Conservation (phyloP, 2,113 vertebrate species). For the Lates calcarifer region DNA sequence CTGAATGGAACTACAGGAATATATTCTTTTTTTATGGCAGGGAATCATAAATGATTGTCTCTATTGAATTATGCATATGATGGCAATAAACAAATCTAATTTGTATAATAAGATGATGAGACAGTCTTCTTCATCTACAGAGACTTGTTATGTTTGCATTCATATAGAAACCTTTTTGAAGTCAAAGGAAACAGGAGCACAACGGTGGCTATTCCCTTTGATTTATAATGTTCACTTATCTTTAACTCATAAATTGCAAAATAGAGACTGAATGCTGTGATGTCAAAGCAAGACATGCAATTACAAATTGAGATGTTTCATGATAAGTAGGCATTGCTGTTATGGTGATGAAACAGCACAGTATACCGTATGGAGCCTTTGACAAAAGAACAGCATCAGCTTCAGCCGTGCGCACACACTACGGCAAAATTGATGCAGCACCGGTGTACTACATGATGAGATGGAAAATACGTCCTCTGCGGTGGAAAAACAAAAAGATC, state of each 20-base stretch:
- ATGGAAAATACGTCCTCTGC: slow-evolving; percentile 11
- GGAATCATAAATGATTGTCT: slow-evolving; percentile 50
- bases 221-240: slow-evolving; percentile 73
- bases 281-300: slow-evolving; percentile 65
- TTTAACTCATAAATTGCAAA: slow-evolving; percentile 77
- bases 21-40: slow-evolving; percentile 43
- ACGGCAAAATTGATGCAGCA: slow-evolving; percentile 22
- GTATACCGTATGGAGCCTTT: slow-evolving; percentile 18
- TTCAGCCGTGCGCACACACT: slow-evolving; percentile 9
- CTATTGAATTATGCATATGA: slow-evolving; percentile 70
- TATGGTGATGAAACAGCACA: slow-evolving; percentile 42
- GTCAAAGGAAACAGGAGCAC: slow-evolving; percentile 67
- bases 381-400: slow-evolving; percentile 45
- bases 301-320: slow-evolving; percentile 70
- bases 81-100: slow-evolving; percentile 62
- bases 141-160: slow-evolving; percentile 67
- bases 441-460: slow-evolving; percentile 9
- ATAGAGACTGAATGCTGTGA: slow-evolving; percentile 61
- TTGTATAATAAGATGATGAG: slow-evolving; percentile 73
- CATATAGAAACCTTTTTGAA: slow-evolving; percentile 77
- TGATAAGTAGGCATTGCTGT: slow-evolving; percentile 27
- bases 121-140: slow-evolving; percentile 58
- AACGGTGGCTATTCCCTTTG: slow-evolving; percentile 67
- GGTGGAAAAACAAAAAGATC: slow-evolving; percentile 15
- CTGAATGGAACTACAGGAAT: slow-evolving; percentile 19